Evolutionary conservation across 2,888 invertebrate genomes (phyloP), one percentile per base, ranked within the genome.

Genomic region (Pollenia griseotomentosa): DNA sequence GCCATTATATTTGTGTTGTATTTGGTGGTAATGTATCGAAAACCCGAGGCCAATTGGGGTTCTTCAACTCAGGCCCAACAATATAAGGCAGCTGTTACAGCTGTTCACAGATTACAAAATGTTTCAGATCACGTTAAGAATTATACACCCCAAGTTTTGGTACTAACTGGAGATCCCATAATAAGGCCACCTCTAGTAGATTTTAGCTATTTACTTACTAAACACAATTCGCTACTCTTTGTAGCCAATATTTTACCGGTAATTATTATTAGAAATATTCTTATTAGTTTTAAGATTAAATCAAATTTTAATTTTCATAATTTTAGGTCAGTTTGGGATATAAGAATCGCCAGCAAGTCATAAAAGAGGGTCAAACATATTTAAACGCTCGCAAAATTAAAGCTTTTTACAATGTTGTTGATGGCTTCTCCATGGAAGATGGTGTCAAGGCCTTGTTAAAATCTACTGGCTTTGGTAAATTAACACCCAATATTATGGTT

Each of bases 1-100:
- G 96, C 96, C 88, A 95, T 98, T 81, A 97, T 98, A 91, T 95
- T 98, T 91, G 96, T 96, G 0, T 95, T 99, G 33, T 99, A 98
- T 93, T 95, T 99, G 89, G 96, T 98, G 91, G 97, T 99, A 14
- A 97, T 97, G 89, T 98, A 99, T 91, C 95, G 98, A 71, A 98
- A 98, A 91, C 99, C 99, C 95, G 97, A 99, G 92, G 98, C 98
- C 3, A 99, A 99, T 93, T 99, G 99, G 99, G 99, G 99, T 40
- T 98, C 98, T 82, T 98, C 98, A 9, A 98, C 98, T 0, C 99
- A 99, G 93, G 99, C 99, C 0, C 99, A 99, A 93, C 97, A 96
- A 48, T 99, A 99, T 94, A 98, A 98, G 93, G 97, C 97, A 11
- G 98, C 99, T 0, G 93, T 99, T 5, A 96, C 96, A 11, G 96